Evolutionary conservation across 2,113 vertebrate species (phyloP), one percentile per base, ranked within the genome.

Genomic region (Ascaphus truei): DNA sequence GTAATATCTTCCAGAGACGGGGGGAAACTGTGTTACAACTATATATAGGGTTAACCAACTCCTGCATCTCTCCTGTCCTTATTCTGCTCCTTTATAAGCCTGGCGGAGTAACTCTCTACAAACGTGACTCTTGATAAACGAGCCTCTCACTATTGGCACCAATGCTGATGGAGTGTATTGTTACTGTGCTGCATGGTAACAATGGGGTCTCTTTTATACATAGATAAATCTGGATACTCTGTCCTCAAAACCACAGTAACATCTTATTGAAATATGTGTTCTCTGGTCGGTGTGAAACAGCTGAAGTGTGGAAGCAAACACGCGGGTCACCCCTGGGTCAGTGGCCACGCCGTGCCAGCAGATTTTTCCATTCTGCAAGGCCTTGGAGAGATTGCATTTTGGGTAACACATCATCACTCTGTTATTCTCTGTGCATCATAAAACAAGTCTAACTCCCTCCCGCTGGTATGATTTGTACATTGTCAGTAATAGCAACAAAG

Each of bases 291-390:
- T 55, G 60, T 51, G 60, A 60, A 68, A 68, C 22, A 59, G 55
- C 55, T 60, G 43, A 68, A 68, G 29, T 41, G 59, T 50, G n/a
- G 39, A 36, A 47, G 43, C 48, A 68, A 68, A 50, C 66, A 39
- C 55, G 26, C 25, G 50, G 47, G 55, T 59, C 60, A 62, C 18
- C 55, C 60, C 33, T 23, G 55, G 55, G 55, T 68, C 66, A 45
- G 10, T 59, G 31, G 66, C 59, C 66, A 37, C 60, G 66, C 66
- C 50, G 43, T 43, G 25, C 55, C 20, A 59, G 55, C 66, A 59
- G 9, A 68, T 68, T 58, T 68, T 43, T 68, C 55, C 50, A 68
- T 68, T 68, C 59, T 68, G 41, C 41, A 68, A 37, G 55, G 55
- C 43, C 55, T 50, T 68, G 29, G 53, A 27, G 29, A 58, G 55